Evolutionary conservation across 2,888 invertebrate genomes (phyloP), one percentile per base, ranked within the genome.

Genomic region (Himalopsyche kuldschensis): DNA sequence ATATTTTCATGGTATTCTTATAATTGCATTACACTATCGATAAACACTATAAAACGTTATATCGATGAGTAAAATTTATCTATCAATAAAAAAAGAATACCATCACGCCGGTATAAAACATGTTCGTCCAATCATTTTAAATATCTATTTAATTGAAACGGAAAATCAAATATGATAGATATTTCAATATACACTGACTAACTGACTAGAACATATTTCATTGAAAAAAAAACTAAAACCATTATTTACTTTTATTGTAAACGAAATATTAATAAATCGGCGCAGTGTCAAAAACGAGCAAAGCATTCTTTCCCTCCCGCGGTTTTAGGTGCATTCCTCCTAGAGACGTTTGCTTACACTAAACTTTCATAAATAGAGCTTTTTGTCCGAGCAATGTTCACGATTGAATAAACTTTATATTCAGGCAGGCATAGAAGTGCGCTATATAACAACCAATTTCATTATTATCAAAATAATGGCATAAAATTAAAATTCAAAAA

Each of bases 241-340:
- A 69, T 69, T 69, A 69, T 27, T 69, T 27, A 69, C 27, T 69
- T 69, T 69, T 69, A 30, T 69, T 69, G 69, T 69, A 69, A 69
- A 69, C 27, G 69, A 69, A 69, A 69, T 69, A 30, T 69, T 24
- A 69, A 69, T 69, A 69, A 69, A 69, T 69, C 69, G 69, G 69
- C 69, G 69, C 69, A 69, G 69, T 69, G 69, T 69, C 69, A 69
- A 69, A 69, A 69, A 69, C 80, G 55, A 63, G 47, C 47, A 69
- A 55, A 80, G 47, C 80, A 80, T 80, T 80, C 80, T 69, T 63
- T 69, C 69, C 80, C 80, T 80, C 80, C 80, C 80, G 80, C 80
- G 80, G 80, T 69, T 69, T 69, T 69, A 69, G 69, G 27, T 69
- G 69, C 69, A 69, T 69, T 69, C 69, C 69, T 24, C 20, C 27